These are phyloP conservation scores for Pogoniulus pusillus DNA, from an alignment of 2,797 vertebrate species.

Conservation along the genomic window DNA sequence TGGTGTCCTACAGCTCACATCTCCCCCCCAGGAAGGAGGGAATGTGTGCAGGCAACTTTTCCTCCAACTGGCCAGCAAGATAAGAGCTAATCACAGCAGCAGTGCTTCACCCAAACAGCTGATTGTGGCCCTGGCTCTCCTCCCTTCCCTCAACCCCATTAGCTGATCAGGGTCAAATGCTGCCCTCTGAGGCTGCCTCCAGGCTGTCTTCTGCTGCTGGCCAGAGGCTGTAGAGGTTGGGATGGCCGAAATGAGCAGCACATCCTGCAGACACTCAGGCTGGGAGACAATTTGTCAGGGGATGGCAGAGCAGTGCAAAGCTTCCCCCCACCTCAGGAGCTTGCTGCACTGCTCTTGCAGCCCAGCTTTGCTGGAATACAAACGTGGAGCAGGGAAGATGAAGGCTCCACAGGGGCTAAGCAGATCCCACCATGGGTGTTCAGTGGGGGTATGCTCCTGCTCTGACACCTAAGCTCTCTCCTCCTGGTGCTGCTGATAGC, in stretches of 20 bases:
- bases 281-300: background rate
- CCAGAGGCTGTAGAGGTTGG: background rate
- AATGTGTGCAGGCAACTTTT: background rate
- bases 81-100: slow-evolving; percentile 9
- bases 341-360: background rate
- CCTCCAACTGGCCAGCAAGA: slow-evolving; percentile 10
- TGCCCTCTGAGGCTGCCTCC: background rate
- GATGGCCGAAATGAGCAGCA: background rate
- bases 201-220: background rate
- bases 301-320: background rate
- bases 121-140: background rate
- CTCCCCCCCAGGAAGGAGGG: background rate
- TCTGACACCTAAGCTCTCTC: background rate
- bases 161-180: slow-evolving; percentile 23
- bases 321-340: background rate
- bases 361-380: background rate
- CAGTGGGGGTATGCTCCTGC: background rate
- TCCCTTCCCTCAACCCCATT: background rate
- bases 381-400: background rate
- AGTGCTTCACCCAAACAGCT: background rate
- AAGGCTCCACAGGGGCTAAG: background rate
- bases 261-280: background rate
- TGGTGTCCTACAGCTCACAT: background rate
- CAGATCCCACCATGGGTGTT: background rate
- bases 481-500: background rate